Conservation (phyloP, 2,888 invertebrate species). For the Rhingia campestris region DNA sequence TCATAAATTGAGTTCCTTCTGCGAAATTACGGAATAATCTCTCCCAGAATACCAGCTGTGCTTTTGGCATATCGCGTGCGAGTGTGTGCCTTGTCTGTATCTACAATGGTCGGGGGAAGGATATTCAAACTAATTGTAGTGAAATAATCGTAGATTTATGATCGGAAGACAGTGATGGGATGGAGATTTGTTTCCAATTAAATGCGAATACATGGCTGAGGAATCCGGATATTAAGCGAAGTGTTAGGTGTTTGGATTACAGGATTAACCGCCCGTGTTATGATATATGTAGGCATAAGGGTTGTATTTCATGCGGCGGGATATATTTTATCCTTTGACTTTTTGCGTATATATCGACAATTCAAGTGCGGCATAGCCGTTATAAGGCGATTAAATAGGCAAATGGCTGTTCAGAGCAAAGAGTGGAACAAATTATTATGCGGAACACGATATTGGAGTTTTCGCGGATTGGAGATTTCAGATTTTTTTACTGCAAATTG, state of each 20-base stretch:
- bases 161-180: conserved; percentile 66
- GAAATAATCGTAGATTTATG: conserved; percentile 74
- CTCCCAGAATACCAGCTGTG: conserved; percentile 64
- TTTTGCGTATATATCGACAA: conserved; percentile 6
- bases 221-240: conserved; percentile 68
- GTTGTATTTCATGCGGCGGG: conserved; percentile 1
- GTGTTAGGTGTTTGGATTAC: conserved; percentile 67
- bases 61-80: conserved; percentile 3
- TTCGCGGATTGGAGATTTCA: not conserved
- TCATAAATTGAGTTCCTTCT: conserved; percentile 68
- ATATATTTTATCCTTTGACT: conserved; percentile 19
- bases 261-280: conserved; percentile 66
- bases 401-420: not conserved
- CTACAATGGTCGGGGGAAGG: conserved; percentile 6
- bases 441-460: conserved; percentile 15
- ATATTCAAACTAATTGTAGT: conserved; percentile 72
- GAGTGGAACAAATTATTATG: conserved; percentile 19
- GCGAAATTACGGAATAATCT: conserved; percentile 69
- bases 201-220: conserved; percentile 55
- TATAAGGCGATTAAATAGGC: not conserved
- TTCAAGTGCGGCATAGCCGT: not conserved
- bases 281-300: conserved; percentile 33
- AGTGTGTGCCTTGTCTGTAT: conserved; percentile 1
- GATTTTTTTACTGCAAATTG: not conserved
- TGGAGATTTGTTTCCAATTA: conserved; percentile 73